Evolutionary conservation across 1,140 invertebrate species (phyloP).

Genomic region (Hestina assimilis): DNA sequence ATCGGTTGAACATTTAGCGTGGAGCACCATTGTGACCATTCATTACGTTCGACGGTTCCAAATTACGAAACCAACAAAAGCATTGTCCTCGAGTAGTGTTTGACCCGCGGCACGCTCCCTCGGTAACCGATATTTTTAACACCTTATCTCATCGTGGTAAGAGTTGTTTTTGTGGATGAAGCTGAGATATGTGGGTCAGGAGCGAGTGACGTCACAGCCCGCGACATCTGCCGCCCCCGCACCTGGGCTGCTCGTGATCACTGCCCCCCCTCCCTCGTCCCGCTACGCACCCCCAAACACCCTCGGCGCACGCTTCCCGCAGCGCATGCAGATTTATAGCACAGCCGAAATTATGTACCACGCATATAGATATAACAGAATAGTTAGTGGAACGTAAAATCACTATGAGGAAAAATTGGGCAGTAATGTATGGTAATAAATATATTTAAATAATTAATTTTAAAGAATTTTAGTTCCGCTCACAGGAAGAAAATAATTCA

Average conservation of each 20-base stretch:
- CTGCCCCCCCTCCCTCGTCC: conserved; percentile 16
- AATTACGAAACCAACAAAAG: conserved; percentile 11
- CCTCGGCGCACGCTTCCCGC: conserved; percentile 19
- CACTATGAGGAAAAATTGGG: too few species aligned
- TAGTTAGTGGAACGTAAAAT: background rate
- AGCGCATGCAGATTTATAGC: conserved; percentile 63
- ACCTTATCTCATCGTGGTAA: conserved; percentile 8
- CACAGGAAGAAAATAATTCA: too few species aligned
- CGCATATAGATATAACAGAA: background rate
- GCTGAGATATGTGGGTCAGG: conserved; percentile 45
- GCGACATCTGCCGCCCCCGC: conserved; percentile 60
- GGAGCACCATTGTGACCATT: conserved; percentile 2
- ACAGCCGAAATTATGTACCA: conserved; percentile 29
- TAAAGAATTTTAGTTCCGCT: too few species aligned
- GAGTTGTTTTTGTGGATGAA: conserved; percentile 11
- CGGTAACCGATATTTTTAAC: background rate
- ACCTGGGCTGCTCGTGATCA: conserved; percentile 32
- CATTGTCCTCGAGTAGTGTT: conserved; percentile 23
- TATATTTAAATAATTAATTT: background rate
- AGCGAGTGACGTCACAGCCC: conserved; percentile 32
- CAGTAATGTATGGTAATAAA: too few species aligned
- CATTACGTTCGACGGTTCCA: conserved; percentile 19
- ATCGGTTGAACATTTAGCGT: background rate
- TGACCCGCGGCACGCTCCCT: conserved; percentile 26
- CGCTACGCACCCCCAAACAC: conserved; percentile 14